These are phyloP conservation scores for Idaea straminata DNA, from an alignment of 2,888 invertebrate species.

Conservation along the genomic window DNA sequence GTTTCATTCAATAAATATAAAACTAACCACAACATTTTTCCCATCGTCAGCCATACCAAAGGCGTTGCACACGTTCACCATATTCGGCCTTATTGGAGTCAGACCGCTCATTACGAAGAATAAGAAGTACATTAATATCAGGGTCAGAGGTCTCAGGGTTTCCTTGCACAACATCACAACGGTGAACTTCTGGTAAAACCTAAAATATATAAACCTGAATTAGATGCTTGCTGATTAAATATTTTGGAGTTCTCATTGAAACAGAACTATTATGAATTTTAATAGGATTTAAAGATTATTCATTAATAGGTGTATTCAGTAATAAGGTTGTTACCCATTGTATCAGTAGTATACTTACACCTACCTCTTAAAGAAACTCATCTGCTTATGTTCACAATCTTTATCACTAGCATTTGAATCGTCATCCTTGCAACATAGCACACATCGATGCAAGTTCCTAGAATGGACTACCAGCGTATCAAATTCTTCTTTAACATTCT, in stretches of 20 bases:
- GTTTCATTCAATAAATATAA: background rate
- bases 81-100: conserved; percentile 72
- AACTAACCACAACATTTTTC: conserved; percentile 65
- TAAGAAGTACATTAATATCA: conserved; percentile 73
- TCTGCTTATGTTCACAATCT: conserved; percentile 53
- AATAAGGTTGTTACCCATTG: too few species aligned
- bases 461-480: conserved; percentile 62
- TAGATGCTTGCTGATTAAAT: background rate
- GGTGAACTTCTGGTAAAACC: conserved; percentile 53
- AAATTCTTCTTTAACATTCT: conserved; percentile 71
- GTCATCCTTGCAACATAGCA: conserved; percentile 53
- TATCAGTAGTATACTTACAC: background rate
- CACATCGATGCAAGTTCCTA: conserved; percentile 55
- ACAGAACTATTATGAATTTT: background rate
- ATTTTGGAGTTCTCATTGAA: too few species aligned
- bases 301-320: too few species aligned
- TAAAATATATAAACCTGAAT: conserved; percentile 29
- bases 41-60: conserved; percentile 65
- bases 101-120: conserved; percentile 76
- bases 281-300: too few species aligned
- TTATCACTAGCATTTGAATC: conserved; percentile 18
- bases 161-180: conserved; percentile 73
- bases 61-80: conserved; percentile 75
- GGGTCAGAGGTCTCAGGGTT: conserved; percentile 68
- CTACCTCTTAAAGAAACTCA: conserved; percentile 59